phyloP scores from a whole-genome alignment of 2,888 invertebrate genomes.

The Sphaerophoria rueppellii region DNA sequence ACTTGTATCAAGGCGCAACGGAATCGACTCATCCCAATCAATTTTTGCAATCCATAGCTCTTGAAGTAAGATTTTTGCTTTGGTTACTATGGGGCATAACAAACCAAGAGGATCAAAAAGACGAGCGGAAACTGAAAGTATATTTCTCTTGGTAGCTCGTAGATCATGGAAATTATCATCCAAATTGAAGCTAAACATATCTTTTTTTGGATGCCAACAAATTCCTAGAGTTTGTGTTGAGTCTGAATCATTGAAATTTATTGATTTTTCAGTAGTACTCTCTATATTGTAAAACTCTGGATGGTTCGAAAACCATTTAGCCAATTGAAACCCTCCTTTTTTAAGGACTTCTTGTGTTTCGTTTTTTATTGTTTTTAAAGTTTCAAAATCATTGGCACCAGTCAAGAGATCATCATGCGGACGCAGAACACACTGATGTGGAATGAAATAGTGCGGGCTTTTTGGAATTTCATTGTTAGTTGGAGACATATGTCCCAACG shows the following conservation, averaged over 20 bases:
- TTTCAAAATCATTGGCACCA: conserved; percentile 34
- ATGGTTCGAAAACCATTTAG: conserved; percentile 15
- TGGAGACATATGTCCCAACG: conserved; percentile 56
- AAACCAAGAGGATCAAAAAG: too few relatives aligned
- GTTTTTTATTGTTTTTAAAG: conserved; percentile 20
- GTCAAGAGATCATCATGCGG: conserved; percentile 37
- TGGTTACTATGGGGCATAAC: too few relatives aligned
- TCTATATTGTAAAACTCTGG: conserved; percentile 21
- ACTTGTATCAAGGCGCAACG: too few relatives aligned
- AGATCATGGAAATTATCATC: conserved; percentile 1
- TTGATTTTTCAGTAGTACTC: conserved; percentile 27
- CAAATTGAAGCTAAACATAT: conserved; percentile 27
- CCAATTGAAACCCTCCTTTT: conserved; percentile 37
- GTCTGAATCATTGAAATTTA: conserved; percentile 9
- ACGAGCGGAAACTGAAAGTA: neutral
- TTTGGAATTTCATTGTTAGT: too few relatives aligned
- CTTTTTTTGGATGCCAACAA: conserved; percentile 35
- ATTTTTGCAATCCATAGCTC: too few relatives aligned
- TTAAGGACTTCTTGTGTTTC: conserved; percentile 33
- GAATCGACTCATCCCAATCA: too few relatives aligned
- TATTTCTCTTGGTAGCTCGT: conserved; percentile 37
- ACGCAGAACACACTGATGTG: too few relatives aligned
- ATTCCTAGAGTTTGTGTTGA: conserved; percentile 30
- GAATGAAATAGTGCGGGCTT: too few relatives aligned
- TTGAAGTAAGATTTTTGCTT: too few relatives aligned